Percentiles rank a stretch among this genome's conserved stretches.
Conservation (phyloP, 2,888 invertebrate genomes). For the Ochropleura leucogaster region DNA sequence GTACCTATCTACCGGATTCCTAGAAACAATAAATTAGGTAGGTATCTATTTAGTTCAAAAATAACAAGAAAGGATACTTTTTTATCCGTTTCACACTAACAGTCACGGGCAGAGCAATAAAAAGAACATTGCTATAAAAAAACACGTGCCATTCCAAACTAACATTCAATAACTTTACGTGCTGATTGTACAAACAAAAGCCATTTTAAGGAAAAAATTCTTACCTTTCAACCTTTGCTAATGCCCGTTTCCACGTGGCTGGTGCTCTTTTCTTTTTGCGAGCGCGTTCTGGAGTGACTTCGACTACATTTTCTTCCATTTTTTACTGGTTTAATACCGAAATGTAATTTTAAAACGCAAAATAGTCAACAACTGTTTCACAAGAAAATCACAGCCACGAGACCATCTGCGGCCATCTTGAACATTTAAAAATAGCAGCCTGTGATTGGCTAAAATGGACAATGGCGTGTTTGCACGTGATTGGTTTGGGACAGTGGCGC, state of each 20-base stretch:
- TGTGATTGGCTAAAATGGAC: slow-evolving; percentile 21
- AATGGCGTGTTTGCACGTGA: slow-evolving; percentile 15
- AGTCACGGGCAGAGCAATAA: slow-evolving; percentile 6
- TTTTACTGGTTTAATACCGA: slow-evolving; percentile 1
- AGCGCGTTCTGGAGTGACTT: slow-evolving; percentile 32
- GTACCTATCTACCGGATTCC: slow-evolving; percentile 1
- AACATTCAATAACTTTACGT: slow-evolving; percentile 33
- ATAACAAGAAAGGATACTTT: slow-evolving; percentile 13
- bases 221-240: slow-evolving; percentile 14
- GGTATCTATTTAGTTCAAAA: slow-evolving; percentile 3
- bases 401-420: slow-evolving; percentile 10
- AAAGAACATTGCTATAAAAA: background rate
- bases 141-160: background rate
- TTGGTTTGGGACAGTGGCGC: background rate
- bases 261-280: slow-evolving; percentile 24
- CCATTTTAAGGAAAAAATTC: slow-evolving; percentile 12
- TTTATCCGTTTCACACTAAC: background rate
- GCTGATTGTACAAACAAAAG: slow-evolving; percentile 35
- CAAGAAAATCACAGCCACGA: slow-evolving; percentile 4
- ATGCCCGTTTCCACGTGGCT: slow-evolving; percentile 14
- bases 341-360: slow-evolving; percentile 15
- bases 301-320: slow-evolving; percentile 12
- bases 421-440: background rate
- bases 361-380: slow-evolving; percentile 8
- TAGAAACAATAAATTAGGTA: slow-evolving; percentile 18